Evolutionary conservation across 2,797 vertebrate genomes (phyloP), one percentile per base, ranked within the genome.

Genomic region (Pseudochirops corinnae): DNA sequence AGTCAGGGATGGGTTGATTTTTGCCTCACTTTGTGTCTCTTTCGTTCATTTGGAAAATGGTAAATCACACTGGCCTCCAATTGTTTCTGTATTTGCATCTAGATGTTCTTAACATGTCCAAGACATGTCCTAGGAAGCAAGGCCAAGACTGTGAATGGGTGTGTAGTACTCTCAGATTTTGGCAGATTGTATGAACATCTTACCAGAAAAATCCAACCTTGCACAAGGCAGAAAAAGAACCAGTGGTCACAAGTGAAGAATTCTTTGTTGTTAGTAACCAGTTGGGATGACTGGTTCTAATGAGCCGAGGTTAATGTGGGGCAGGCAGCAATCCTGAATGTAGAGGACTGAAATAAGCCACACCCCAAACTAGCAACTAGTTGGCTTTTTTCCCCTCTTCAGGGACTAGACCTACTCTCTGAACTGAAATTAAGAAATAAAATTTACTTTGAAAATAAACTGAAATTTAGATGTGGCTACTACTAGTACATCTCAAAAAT

Each of bases 221-320:
- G 91, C 87, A 57, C 95, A 95, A 97, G 96, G 96, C 96, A 46
- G 50, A 93, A 55, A 95, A 94, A 97, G 95, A 94, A 93, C 92
- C 94, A 50, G 92, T 93, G 96, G 96, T 97, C 56, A 53, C 90
- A 93, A 95, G 94, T 39, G 29, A 93, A 97, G 91, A 24, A 91
- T 94, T 55, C 33, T 95, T 96, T 98, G 97, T 98, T 98, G 97
- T 98, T 98, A 97, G 98, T 97, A 96, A 98, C 97, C 96, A 96
- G 97, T 94, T 95, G 97, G 96, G 52, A 24, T 91, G 18, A 94
- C 96, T 97, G 97, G 94, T 92, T 95, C 56, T 93, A 91, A 90
- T 74, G 90, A 95, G 55, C 46, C 33, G 93, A 6, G 7, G 94
- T 97, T 94, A 96, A 92, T 93, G 56, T 93, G 93, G 95, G 90